A percentile compares a stretch with the other conserved stretches of the same genome.
These are phyloP conservation scores for Parauchenoglanis punctatus DNA, from an alignment of 2,797 vertebrate genomes.

Conservation along the genomic window DNA sequence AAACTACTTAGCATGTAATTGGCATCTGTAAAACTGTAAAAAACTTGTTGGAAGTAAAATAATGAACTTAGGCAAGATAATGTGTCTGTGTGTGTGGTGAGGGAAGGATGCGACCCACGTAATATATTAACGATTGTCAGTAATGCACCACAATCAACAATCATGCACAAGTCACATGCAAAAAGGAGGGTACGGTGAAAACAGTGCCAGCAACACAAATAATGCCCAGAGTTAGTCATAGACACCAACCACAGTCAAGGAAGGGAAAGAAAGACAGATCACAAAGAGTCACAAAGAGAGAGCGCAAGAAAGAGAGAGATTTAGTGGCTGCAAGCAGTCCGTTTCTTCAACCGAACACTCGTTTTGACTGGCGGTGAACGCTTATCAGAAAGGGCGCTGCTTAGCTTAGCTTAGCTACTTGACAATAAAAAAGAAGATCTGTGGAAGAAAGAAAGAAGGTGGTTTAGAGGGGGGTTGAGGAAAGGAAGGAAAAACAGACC, in stretches of 20 bases:
- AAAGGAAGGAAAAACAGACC: conserved; percentile 65
- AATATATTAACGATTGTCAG: conserved; percentile 41
- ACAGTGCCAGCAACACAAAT: conserved; percentile 55
- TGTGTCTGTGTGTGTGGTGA: conserved; percentile 17
- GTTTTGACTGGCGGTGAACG: conserved; percentile 43
- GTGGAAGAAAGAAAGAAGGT: conserved; percentile 50
- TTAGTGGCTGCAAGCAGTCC: conserved; percentile 60
- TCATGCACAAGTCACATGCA: conserved; percentile 61
- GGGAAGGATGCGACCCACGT: conserved; percentile 27
- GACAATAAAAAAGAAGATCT: conserved; percentile 47
- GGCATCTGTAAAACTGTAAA: neutral
- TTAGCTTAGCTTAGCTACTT: conserved; percentile 50
- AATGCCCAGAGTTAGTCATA: conserved; percentile 57
- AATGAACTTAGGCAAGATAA: neutral
- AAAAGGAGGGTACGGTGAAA: conserved; percentile 43
- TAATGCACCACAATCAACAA: conserved; percentile 52
- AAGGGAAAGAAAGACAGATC: conserved; percentile 30
- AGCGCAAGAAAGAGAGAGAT: conserved; percentile 44
- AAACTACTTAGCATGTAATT: neutral
- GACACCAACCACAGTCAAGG: conserved; percentile 46
- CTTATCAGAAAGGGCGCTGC: conserved; percentile 59
- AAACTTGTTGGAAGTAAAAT: neutral
- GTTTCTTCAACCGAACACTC: conserved; percentile 60
- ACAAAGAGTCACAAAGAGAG: conserved; percentile 33
- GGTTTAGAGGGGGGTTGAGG: conserved; percentile 49